Conservation (phyloP, 2,797 vertebrate genomes). For the Hemitrygon akajei region DNA sequence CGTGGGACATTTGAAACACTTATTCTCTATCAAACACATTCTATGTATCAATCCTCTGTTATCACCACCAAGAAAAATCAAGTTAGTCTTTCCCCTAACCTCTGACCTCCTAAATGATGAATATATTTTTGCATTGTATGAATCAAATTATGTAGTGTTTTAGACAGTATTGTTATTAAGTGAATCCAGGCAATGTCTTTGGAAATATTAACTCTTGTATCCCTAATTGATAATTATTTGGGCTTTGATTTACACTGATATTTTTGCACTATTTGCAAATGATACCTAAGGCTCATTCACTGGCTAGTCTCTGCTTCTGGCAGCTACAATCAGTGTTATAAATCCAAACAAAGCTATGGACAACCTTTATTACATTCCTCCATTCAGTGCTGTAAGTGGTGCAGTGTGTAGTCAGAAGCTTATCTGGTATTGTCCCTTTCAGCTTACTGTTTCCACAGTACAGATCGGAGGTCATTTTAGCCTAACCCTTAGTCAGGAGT, state of each 20-base stretch:
- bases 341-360: neutral
- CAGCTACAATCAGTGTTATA: neutral
- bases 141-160: neutral
- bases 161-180: neutral
- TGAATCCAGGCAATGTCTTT: neutral
- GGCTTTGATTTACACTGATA: neutral
- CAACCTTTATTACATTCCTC: neutral
- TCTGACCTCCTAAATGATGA: no score
- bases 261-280: neutral
- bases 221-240: neutral
- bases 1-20: no score
- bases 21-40: no score
- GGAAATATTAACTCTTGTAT: neutral
- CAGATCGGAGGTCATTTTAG: neutral
- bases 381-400: neutral
- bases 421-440: neutral
- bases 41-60: no score
- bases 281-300: neutral
- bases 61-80: no score
- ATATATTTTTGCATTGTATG: no score
- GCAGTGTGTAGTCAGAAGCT: neutral
- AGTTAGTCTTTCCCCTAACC: no score
- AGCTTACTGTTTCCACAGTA: neutral
- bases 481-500: neutral
- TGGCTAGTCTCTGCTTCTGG: neutral